These are phyloP conservation scores for Acrocephalus kingi DNA, from an alignment of 2,113 vertebrate genomes.

Conservation along the genomic window DNA sequence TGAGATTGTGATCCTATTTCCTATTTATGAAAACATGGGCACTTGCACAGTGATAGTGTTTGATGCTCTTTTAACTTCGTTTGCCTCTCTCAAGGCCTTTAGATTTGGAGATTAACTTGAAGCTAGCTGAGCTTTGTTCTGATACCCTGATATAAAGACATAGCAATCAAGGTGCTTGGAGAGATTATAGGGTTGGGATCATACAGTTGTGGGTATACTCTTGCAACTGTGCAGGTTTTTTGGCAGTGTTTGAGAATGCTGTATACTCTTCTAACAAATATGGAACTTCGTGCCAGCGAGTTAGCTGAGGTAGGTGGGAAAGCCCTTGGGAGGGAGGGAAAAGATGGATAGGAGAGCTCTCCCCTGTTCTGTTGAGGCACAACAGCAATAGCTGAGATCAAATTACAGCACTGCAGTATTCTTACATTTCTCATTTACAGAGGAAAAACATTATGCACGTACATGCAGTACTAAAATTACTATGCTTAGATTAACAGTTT, in stretches of 20 bases:
- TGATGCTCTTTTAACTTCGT: neutral
- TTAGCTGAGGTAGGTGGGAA: neutral
- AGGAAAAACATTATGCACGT: neutral
- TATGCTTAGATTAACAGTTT: neutral
- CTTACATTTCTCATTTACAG: neutral
- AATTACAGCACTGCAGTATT: neutral
- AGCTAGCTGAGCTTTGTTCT: neutral
- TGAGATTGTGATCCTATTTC: neutral
- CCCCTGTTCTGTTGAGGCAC: accelerated
- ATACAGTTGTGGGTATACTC: accelerated
- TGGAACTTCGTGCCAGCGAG: neutral
- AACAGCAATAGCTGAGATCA: neutral
- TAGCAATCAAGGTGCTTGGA: neutral
- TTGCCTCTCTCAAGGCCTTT: neutral
- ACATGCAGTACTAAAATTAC: neutral
- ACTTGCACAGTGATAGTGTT: neutral
- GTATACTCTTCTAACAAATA: neutral
- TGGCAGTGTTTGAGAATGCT: neutral
- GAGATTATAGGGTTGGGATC: neutral
- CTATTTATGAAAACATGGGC: neutral
- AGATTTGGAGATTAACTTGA: neutral
- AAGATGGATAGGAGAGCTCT: neutral
- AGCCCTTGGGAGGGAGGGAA: neutral
- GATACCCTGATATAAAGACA: neutral
- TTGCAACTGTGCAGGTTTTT: neutral